Conservation (phyloP, 2,113 vertebrate genomes). For the Gymnorhina tibicen region DNA sequence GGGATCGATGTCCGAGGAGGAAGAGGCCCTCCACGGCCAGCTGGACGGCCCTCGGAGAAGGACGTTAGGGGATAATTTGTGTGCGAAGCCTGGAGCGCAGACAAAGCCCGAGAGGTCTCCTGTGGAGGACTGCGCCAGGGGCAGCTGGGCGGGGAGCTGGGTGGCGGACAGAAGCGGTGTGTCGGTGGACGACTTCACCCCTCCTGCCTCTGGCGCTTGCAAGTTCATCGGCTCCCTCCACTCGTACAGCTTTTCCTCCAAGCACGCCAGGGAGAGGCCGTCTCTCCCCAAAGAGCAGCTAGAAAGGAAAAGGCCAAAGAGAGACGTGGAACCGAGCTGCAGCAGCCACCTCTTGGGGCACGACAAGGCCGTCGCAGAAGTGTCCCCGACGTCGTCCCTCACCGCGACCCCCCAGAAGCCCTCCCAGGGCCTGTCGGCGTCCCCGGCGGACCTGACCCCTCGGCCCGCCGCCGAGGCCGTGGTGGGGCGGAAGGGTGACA, state of each 20-base stretch:
- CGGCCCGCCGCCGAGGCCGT: conserved; percentile 70
- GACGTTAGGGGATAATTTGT: conserved; percentile 4
- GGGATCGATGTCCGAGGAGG: neutral
- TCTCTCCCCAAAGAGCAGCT: conserved; percentile 69
- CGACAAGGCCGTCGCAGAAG: neutral
- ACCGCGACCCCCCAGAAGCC: conserved; percentile 72
- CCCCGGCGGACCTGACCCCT: conserved; percentile 71
- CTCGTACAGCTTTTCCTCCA: conserved; percentile 81
- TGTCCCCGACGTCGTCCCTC: conserved; percentile 61
- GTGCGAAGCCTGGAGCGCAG: neutral
- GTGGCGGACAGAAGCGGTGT: conserved; percentile 61
- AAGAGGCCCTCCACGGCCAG: neutral
- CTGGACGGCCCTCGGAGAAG: conserved; percentile 36
- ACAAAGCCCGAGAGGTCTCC: neutral
- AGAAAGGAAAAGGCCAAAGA: conserved; percentile 75
- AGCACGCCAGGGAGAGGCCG: conserved; percentile 66
- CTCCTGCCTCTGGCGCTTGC: conserved; percentile 71
- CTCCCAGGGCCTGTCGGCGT: conserved; percentile 63
- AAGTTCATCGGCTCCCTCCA: conserved; percentile 81
- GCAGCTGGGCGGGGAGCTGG: neutral
- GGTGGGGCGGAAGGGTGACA: conserved; percentile 60
- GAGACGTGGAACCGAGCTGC: conserved; percentile 59
- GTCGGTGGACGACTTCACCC: conserved; percentile 67
- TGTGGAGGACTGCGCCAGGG: neutral
- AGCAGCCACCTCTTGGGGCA: conserved; percentile 54